Conservation (phyloP, 2,888 invertebrate species). For the Acholoe squamosa region DNA sequence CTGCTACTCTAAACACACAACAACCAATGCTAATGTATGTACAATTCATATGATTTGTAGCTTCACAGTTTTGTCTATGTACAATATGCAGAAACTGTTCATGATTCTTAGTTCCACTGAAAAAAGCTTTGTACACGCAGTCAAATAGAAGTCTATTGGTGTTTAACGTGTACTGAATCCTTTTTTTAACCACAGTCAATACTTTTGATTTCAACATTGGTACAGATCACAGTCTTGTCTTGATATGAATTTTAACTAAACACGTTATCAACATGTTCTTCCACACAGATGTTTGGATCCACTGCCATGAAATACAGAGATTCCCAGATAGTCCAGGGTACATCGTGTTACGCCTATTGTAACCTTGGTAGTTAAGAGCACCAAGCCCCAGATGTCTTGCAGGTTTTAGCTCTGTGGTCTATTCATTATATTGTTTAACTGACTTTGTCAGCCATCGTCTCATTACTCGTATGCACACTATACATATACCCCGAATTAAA, state of each 20-base stretch:
- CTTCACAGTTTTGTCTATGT: too few species aligned
- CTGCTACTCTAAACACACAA: too few species aligned
- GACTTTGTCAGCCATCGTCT: too few species aligned
- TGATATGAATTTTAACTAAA: background rate
- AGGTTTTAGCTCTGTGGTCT: too few species aligned
- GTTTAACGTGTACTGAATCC: background rate
- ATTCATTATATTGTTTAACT: too few species aligned
- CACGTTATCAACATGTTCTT: background rate
- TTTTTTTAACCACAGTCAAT: background rate
- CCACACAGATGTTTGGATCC: background rate
- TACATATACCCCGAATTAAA: too few species aligned
- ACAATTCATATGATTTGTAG: background rate
- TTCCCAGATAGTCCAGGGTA: background rate
- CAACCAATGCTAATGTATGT: background rate
- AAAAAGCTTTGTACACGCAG: background rate
- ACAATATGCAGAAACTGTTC: too few species aligned
- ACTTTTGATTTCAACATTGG: conserved; percentile 12
- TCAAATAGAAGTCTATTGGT: background rate
- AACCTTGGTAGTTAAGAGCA: too few species aligned
- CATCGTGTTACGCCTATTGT: too few species aligned
- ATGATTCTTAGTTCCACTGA: background rate
- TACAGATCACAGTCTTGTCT: background rate
- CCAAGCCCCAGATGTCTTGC: too few species aligned
- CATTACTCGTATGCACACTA: too few species aligned
- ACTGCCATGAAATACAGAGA: background rate